These are phyloP conservation scores for Endomychus coccineus DNA, from an alignment of 2,888 invertebrate genomes.

Conservation along the genomic window DNA sequence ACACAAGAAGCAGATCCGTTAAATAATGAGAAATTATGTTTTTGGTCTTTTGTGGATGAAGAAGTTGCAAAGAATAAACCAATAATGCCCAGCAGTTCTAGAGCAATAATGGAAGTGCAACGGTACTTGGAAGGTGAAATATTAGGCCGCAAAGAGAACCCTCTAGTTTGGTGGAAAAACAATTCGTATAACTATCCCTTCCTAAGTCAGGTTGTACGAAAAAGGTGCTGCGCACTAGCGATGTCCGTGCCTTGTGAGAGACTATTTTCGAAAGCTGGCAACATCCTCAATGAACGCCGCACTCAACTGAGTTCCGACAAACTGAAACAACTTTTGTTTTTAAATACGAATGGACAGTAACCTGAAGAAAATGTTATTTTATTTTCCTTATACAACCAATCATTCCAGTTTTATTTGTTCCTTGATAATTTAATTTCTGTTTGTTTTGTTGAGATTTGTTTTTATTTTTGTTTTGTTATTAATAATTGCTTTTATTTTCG, in stretches of 20 bases:
- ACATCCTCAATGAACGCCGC: constrained; percentile 14
- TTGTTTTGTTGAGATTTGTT: no score
- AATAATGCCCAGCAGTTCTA: neutral
- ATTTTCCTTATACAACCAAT: no score
- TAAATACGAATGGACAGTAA: constrained; percentile 1
- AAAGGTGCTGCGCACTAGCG: constrained; percentile 16
- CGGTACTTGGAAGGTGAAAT: constrained; percentile 12
- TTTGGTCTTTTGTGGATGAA: no score
- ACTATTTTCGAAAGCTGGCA: constrained; percentile 17
- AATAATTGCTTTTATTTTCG: no score
- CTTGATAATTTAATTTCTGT: no score
- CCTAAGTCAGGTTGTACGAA: constrained; percentile 11
- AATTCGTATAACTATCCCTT: constrained; percentile 15
- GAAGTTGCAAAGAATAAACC: neutral
- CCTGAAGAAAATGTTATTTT: no score
- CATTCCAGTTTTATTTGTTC: no score
- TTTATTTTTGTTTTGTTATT: no score
- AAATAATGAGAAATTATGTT: no score
- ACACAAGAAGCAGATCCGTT: no score
- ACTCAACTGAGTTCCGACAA: constrained; percentile 6
- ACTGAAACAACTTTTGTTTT: constrained; percentile 2
- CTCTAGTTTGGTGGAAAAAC: constrained; percentile 16
- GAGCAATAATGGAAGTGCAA: constrained; percentile 17
- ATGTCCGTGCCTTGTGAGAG: constrained; percentile 19
- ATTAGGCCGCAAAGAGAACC: constrained; percentile 11